Base-by-base conservation (phyloP, 2,797 vertebrate genomes). In the Apogon hyalosoma region DNA sequence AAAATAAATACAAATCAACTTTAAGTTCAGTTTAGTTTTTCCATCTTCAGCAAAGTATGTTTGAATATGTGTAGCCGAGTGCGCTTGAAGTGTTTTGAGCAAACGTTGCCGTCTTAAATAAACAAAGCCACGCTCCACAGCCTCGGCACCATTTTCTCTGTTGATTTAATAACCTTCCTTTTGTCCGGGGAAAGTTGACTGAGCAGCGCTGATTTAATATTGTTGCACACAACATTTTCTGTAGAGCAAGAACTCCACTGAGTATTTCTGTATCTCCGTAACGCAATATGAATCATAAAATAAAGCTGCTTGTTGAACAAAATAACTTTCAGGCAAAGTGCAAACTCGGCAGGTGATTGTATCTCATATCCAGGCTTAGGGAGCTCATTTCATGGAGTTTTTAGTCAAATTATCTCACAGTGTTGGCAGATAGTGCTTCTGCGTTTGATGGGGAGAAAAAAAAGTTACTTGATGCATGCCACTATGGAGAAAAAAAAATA, bases 91-190 rank as follows among this genome's bases (percentile, higher is more conserved):
- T 38, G 46, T 19, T 41, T 43, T 11, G 24, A 33, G 69, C 36
- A 61, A 48, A 63, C 31, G 21, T 31, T 31, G 14, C 1, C 11
- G 39, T 45, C 31, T 64, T 59, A 68, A 73, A 76, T 56, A 77
- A 73, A 77, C 69, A 67, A 47, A 62, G 47, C 59, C 51, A 41
- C 28, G 53, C 72, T 74, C 67, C 28, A 0, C 55, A 19, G 67
- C 57, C 21, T 40, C 5, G 5, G 33, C 47, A 41, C 24, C 53
- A 14, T 68, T 63, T 58, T 56, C 43, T 65, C 59, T 69, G 69
- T 73, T 70, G 62, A 73, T 83, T 74, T 75, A 82, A 84, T 86
- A 72, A 73, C 66, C 52, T 65, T 45, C 46, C 12, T 50, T 63
- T 51, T 57, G 54, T 80, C 54, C 12, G 21, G 28, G 31, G 45